Evolutionary conservation across 2,888 invertebrate species (phyloP), one percentile per base, ranked within the genome.

Genomic region (Nezara viridula): DNA sequence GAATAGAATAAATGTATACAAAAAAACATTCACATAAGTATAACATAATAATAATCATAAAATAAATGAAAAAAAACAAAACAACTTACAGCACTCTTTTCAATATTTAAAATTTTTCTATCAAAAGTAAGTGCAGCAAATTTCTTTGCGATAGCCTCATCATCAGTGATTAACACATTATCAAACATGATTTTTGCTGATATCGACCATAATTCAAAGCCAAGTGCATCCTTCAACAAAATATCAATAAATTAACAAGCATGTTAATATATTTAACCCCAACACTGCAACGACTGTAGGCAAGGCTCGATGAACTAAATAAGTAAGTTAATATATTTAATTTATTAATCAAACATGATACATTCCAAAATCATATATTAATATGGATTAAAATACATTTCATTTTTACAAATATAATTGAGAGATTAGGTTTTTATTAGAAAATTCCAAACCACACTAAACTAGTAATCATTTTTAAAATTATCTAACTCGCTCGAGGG

Each of bases 131-230:
- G 95, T 55, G 94, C 94, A 1, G 98, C 96, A 95, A 97, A 98
- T 89, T 95, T 94, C 44, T 95, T 94, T 0, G 98, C 98, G 0
- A 96, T 94, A 1, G 93, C 93, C 90, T 95, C 93, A 92, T 97
- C 96, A 92, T 99, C 98, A 0, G 98, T 96, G 90, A 99, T 94
- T 90, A 99, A 94, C 89, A 99, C 94, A 93, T 99, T 99, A 94
- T 99, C 99, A 93, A 99, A 99, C 90, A 98, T 94, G 91, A 99
- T 97, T 92, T 96, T 95, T 90, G 97, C 96, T 0, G 98, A 98
- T 98, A 99, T 99, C 10, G 99, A 98, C 99, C 99, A 99, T 91
- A 99, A 94, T 93, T 99, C 99, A 93, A 99, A 96, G 32, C 99
- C 99, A 89, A 99, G 94, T 37, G 99, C 98, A 92, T 95, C 95